Evolutionary conservation across 1,140 invertebrate genomes (phyloP).

Genomic region (honey bee (Apis mellifera)): Amel_HAv3.1 CM009942.2:1905501-1906000

Average conservation of each 20-base stretch:
- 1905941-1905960: not conserved
- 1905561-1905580: no score
- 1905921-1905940: not conserved
- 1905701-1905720: conserved; percentile 64
- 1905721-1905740: conserved; percentile 53
- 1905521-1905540: no score
- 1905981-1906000: not conserved
- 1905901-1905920: not conserved
- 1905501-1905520: no score
- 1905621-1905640: no score
- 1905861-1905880: not conserved
- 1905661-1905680: conserved; percentile 30
- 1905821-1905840: conserved; percentile 38
- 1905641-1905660: not conserved
- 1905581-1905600: no score
- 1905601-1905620: no score
- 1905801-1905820: conserved; percentile 44
- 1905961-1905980: not conserved
- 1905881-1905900: conserved; percentile 2
- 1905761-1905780: conserved; percentile 54
- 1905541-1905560: no score
- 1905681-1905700: conserved; percentile 64
- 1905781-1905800: conserved; percentile 52
- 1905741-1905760: conserved; percentile 50
- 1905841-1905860: not conserved